Evolutionary conservation across 2,888 invertebrate genomes (phyloP).

Genomic region (Plutella xylostella): DNA sequence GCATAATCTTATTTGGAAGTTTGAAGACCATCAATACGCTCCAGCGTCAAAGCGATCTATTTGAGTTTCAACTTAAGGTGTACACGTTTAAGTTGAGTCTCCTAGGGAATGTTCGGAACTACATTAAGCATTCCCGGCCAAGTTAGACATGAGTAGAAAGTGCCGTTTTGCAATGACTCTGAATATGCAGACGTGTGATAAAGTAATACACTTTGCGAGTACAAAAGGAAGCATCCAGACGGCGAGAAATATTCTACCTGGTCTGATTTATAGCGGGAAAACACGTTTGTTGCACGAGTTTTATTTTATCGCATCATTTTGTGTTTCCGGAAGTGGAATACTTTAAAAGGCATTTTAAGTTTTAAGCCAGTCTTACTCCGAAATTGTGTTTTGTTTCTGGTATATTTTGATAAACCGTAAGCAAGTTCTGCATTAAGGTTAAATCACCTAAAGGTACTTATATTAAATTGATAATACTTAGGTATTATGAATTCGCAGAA

Average conservation of each 20-base stretch:
- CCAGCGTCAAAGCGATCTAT: not conserved
- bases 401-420: no score
- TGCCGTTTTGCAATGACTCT: slow-evolving; percentile 25
- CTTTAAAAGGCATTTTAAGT: not conserved
- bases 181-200: slow-evolving; percentile 38
- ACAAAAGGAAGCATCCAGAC: slow-evolving; percentile 28
- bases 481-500: no score
- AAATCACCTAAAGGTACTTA: no score
- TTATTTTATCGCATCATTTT: slow-evolving; percentile 12
- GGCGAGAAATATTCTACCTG: slow-evolving; percentile 20
- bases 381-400: no score
- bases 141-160: slow-evolving; percentile 26
- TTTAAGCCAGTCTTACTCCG: no score
- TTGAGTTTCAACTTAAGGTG: not conserved
- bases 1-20: no score
- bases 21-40: not conserved
- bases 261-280: slow-evolving; percentile 24
- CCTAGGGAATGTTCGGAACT: not conserved
- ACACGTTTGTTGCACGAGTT: slow-evolving; percentile 18
- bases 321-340: not conserved
- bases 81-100: not conserved
- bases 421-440: no score
- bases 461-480: no score
- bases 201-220: slow-evolving; percentile 30
- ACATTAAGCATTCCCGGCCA: not conserved